Conservation (phyloP, 2,888 invertebrate species). For the Coecobrya sp. region DNA sequence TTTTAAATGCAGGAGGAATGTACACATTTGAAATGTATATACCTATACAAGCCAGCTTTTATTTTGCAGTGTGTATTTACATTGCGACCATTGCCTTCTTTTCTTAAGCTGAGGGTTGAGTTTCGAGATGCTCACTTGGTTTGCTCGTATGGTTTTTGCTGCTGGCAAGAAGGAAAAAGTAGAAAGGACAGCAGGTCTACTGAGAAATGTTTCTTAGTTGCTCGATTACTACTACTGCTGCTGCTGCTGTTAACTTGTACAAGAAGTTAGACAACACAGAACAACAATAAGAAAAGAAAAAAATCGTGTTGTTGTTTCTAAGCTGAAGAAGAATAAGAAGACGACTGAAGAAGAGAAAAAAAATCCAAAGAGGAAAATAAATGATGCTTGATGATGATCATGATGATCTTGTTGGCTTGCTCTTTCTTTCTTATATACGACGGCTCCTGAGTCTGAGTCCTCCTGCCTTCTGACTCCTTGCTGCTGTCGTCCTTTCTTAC, state of each 20-base stretch:
- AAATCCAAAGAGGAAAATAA: conserved; percentile 36
- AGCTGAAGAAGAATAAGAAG: conserved; percentile 39
- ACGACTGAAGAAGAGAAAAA: background rate
- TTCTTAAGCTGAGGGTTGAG: background rate
- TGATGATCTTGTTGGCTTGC: conserved; percentile 36
- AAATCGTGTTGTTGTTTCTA: conserved; percentile 46
- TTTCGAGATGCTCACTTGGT: background rate
- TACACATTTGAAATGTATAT: background rate
- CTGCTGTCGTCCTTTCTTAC: background rate
- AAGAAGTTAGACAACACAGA: conserved; percentile 22
- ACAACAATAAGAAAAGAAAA: background rate
- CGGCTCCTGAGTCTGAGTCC: background rate
- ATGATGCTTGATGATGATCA: conserved; percentile 55
- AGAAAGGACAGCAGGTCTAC: conserved; percentile 57
- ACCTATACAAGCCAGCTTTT: background rate
- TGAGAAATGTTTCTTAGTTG: conserved; percentile 47
- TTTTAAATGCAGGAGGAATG: conserved; percentile 13
- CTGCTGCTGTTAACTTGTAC: conserved; percentile 44
- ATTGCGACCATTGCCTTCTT: background rate
- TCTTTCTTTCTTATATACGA: background rate
- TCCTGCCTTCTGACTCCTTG: background rate
- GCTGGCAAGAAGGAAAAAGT: conserved; percentile 56
- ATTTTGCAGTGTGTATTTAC: background rate
- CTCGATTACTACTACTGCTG: conserved; percentile 24
- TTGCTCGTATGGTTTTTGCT: conserved; percentile 21